Conservation (phyloP, 2,888 invertebrate genomes). For the Notodonta dromedarius region DNA sequence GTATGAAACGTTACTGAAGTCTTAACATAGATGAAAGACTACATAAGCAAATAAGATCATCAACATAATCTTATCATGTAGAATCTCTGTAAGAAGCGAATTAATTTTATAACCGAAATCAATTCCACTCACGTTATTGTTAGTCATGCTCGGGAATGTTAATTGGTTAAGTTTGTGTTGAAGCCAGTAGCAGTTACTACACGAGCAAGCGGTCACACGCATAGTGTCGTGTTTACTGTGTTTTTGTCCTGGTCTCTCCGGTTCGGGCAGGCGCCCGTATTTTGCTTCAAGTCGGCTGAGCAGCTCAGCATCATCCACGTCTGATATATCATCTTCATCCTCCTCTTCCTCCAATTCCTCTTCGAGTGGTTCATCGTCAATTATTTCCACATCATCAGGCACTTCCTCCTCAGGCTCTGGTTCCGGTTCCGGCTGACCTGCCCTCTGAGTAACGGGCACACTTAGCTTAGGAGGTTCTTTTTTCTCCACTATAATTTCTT, state of each 20-base stretch:
- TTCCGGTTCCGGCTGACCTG: slow-evolving; percentile 29
- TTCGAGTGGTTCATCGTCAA: slow-evolving; percentile 76
- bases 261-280: slow-evolving; percentile 87
- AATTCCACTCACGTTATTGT: slow-evolving; percentile 69
- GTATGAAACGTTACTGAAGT: background rate
- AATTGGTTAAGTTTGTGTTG: slow-evolving; percentile 54
- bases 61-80: slow-evolving; percentile 10
- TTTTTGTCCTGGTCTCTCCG: slow-evolving; percentile 74
- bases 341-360: slow-evolving; percentile 76
- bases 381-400: slow-evolving; percentile 75
- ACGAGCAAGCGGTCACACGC: slow-evolving; percentile 42
- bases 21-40: background rate
- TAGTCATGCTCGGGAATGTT: slow-evolving; percentile 69
- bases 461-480: slow-evolving; percentile 55
- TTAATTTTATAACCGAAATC: slow-evolving; percentile 24
- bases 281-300: slow-evolving; percentile 88
- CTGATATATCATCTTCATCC: slow-evolving; percentile 83
- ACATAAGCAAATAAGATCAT: background rate
- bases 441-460: slow-evolving; percentile 24
- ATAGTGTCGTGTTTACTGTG: slow-evolving; percentile 70
- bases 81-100: slow-evolving; percentile 13
- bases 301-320: slow-evolving; percentile 88
- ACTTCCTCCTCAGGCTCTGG: slow-evolving; percentile 64
- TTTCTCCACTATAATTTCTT: slow-evolving; percentile 56
- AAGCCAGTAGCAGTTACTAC: slow-evolving; percentile 50